Conservation (phyloP, 2,888 invertebrate genomes). For the Mimumesa dahlbomi region DNA sequence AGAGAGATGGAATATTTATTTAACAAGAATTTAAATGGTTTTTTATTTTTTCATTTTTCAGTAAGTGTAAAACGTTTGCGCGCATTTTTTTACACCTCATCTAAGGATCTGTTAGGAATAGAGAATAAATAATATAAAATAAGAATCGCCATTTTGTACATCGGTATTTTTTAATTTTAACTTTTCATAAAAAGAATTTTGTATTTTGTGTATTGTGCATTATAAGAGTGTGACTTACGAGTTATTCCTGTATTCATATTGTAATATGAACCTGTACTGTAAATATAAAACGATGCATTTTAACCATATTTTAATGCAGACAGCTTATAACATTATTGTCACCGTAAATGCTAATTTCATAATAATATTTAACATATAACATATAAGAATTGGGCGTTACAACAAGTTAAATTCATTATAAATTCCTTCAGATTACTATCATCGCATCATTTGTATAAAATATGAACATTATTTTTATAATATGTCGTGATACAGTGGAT, state of each 20-base stretch:
- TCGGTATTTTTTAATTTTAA: slow-evolving; percentile 57
- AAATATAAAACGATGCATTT: slow-evolving; percentile 52
- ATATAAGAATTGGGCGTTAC: too few relatives aligned
- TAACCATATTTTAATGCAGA: slow-evolving; percentile 31
- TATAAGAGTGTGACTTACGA: slow-evolving; percentile 49
- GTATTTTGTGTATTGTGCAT: slow-evolving; percentile 59
- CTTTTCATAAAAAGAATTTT: slow-evolving; percentile 58
- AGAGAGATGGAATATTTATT: slow-evolving; percentile 14
- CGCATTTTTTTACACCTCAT: slow-evolving; percentile 38
- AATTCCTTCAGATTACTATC: too few relatives aligned
- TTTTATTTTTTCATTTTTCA: slow-evolving; percentile 23
- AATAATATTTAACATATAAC: not conserved
- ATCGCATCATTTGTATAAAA: too few relatives aligned
- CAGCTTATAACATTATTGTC: slow-evolving; percentile 24
- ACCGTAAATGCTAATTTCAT: slow-evolving; percentile 16
- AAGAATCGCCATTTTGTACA: slow-evolving; percentile 56
- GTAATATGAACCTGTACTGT: slow-evolving; percentile 49
- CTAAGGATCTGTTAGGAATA: slow-evolving; percentile 52
- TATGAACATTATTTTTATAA: too few relatives aligned
- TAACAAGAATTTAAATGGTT: slow-evolving; percentile 21
- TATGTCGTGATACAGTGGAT: too few relatives aligned
- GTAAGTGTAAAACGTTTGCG: slow-evolving; percentile 12
- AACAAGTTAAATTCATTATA: too few relatives aligned
- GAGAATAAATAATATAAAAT: slow-evolving; percentile 33
- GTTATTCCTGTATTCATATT: slow-evolving; percentile 50